These are phyloP conservation scores for Imbricaverruca yamaguchii DNA, from an alignment of 2,888 invertebrate species.

Conservation along the genomic window DNA sequence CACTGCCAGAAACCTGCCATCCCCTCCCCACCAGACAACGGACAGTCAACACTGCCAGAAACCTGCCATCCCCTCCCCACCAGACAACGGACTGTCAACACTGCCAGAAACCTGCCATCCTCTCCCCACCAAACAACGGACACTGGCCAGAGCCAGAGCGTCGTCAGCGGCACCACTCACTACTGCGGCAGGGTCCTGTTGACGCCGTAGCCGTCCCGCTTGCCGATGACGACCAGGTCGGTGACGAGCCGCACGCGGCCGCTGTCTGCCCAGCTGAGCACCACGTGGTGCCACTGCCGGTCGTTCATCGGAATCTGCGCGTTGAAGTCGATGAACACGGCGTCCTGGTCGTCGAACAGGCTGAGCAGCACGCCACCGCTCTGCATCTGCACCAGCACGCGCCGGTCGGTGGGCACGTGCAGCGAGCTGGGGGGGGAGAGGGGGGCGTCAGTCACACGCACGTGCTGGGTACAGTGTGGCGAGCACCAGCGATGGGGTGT, in stretches of 20 bases:
- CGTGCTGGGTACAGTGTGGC: no score
- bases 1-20: no score
- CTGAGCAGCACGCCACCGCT: slow-evolving; percentile 89
- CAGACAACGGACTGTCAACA: no score
- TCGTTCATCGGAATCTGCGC: slow-evolving; percentile 91
- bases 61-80: neutral
- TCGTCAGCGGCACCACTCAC: slow-evolving; percentile 50
- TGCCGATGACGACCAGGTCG: slow-evolving; percentile 91
- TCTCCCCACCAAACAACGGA: neutral
- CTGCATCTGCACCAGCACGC: slow-evolving; percentile 81
- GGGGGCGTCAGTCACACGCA: neutral
- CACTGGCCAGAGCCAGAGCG: no score
- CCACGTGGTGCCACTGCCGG: slow-evolving; percentile 94
- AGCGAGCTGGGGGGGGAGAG: slow-evolving; percentile 26
- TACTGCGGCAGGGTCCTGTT: slow-evolving; percentile 73
- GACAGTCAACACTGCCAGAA: no score
- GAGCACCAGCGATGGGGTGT: no score
- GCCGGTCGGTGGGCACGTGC: slow-evolving; percentile 50
- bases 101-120: no score
- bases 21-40: neutral
- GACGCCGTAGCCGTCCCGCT: slow-evolving; percentile 77
- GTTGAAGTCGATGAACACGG: slow-evolving; percentile 80
- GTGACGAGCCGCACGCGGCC: slow-evolving; percentile 84
- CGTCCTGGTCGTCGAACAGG: slow-evolving; percentile 76
- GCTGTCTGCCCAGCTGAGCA: slow-evolving; percentile 83